Evolutionary conservation across 2,113 vertebrate species (phyloP), one percentile per base, ranked within the genome.

Genomic region (Oryzias woworae): DNA sequence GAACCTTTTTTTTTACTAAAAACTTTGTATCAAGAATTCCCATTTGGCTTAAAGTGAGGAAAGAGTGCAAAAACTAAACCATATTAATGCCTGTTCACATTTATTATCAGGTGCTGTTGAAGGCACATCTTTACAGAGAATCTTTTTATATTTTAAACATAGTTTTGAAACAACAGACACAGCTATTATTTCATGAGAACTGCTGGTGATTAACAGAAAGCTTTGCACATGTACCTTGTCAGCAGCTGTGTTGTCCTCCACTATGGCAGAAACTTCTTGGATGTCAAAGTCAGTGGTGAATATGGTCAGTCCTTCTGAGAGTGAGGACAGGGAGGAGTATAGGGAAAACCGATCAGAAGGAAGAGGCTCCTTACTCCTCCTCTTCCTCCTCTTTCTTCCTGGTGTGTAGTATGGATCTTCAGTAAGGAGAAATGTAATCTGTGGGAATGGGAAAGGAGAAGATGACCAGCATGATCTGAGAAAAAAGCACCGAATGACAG

Each of bases 341-440:
- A 94, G 88, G 26, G 92, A 84, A 70, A 96, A 96, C 51, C 92
- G 90, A 59, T 91, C 76, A 5, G 91, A 88, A 0, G 90, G 88
- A 56, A 94, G 76, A 24, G 72, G 22, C 69, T 90, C 88, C 31
- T 82, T 89, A n/a, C 77, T 90, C 15, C 64, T 85, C 58, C 88
- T 89, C 12, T 46, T 80, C 22, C 53, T 82, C 20, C 51, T 71
- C 46, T 22, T 80, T 53, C 50, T 54, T 58, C 18, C 43, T 57
- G 41, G 52, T 60, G 3, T 50, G 48, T 79, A 75, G 0, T 67
- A 88, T 1, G 87, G 91, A 60, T 96, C 94, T 69, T 94, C 93
- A 16, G 94, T 95, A 12, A 96, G 82, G 45, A 96, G 87, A 78
- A 96, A 95, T 0, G 92, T 94, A 50, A 95, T 93, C 94, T 96